Base-by-base conservation (phyloP, 2,888 invertebrate genomes). In the Cheilosia urbana region DNA sequence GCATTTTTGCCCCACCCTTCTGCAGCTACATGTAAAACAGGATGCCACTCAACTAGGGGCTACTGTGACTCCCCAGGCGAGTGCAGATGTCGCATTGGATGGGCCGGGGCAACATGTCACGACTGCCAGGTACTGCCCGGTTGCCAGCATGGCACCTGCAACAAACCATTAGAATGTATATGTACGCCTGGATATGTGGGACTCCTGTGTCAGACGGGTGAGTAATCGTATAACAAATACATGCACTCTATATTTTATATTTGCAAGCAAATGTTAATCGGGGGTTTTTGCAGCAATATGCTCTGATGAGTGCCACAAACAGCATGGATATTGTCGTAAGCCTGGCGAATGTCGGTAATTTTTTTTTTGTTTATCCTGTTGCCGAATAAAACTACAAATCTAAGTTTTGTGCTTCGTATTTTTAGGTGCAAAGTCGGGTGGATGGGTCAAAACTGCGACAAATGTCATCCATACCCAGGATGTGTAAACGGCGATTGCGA, bases 131-230 rank as follows among this genome's bases (percentile, higher is more conserved):
- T 96, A 2, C 93, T 98, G 89, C 98, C 98, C 0, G 98, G 98
- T 88, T 98, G 98, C 92, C 95, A 96, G 89, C 96, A 97, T 90
- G 98, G 98, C 11, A 96, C 95, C 90, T 98, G 98, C 92, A 95
- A 95, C 88, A 96, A 97, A 90, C 97, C 98, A 4, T 94, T 97
- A 45, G 97, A 98, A 92, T 98, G 98, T 93, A 96, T 96, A 90
- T 98, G 98, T 91, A 93, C 95, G 69, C 96, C 96, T 3, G 98
- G 98, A n/a, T 98, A 96, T 94, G 97, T 97, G 13, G 98, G 98
- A 78, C 93, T 97, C 76, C 93, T 97, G 66, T 97, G 97, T 89
- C 96, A 98, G 92, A 96, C 95, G 88, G 96, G 98, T 98, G 92
- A 95, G 96, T 93, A 27, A 51, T 34, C 37, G 9, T 4, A 15